Evolutionary conservation across 2,797 vertebrate species (phyloP).

Genomic region (Pangasius sanitwongsei): DNA sequence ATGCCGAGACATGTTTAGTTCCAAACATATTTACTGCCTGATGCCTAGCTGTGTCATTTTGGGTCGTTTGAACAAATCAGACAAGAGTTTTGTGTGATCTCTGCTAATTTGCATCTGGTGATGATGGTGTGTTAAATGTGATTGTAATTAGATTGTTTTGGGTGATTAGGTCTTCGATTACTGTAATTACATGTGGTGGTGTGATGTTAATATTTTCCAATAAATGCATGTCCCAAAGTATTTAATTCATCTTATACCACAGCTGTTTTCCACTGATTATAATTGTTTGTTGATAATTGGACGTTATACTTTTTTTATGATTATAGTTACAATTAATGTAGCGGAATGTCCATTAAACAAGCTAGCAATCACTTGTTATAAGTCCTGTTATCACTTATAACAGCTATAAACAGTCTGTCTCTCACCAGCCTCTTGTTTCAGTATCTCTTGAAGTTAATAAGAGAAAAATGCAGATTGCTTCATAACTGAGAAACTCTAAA

Average conservation of each 20-base stretch:
- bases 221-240: not conserved
- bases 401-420: not conserved
- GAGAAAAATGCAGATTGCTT: not conserved
- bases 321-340: not conserved
- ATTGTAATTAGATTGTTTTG: not conserved
- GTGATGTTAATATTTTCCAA: not conserved
- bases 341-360: not conserved
- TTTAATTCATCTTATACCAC: not conserved
- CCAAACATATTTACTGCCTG: conserved; percentile 34
- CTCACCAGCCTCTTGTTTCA: not conserved
- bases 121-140: conserved; percentile 9
- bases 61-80: conserved; percentile 27
- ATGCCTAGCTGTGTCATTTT: conserved; percentile 27
- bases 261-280: not conserved
- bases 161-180: conserved; percentile 7
- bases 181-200: not conserved
- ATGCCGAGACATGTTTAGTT: conserved; percentile 47
- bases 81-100: not conserved
- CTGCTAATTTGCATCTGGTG: not conserved
- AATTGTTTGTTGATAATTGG: not conserved
- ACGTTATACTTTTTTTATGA: not conserved
- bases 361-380: not conserved
- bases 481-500: not conserved
- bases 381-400: not conserved
- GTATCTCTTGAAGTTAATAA: not conserved